Evolutionary conservation across 2,888 invertebrate species (phyloP).

Genomic region (Cynaeus angustus): DNA sequence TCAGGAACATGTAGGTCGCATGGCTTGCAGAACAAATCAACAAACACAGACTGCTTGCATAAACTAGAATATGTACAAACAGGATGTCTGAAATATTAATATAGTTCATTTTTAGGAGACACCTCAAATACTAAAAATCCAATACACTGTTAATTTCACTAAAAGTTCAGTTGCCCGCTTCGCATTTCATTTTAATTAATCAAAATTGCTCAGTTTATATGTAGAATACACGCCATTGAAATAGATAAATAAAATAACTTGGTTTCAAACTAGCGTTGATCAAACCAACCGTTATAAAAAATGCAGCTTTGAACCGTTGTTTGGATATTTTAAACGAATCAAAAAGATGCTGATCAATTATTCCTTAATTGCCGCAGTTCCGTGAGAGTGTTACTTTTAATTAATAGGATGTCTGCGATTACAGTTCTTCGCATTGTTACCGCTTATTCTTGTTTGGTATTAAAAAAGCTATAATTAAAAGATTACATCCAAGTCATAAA

Average conservation of each 20-base stretch:
- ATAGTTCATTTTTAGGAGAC: no score
- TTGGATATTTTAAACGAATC: background rate
- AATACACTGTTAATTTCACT: no score
- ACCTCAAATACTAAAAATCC: no score
- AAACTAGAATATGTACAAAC: background rate
- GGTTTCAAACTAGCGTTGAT: no score
- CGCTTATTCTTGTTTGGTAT: background rate
- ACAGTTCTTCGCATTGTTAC: conserved; percentile 10
- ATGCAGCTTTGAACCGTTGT: background rate
- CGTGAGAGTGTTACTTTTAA: conserved; percentile 12
- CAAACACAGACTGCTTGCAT: background rate
- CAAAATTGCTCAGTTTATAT: no score
- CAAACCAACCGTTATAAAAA: background rate
- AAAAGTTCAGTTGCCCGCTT: no score
- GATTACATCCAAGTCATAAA: conserved; percentile 4
- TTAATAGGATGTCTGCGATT: conserved; percentile 1
- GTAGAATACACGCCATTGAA: no score
- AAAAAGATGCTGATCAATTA: conserved; percentile 32
- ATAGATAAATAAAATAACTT: no score
- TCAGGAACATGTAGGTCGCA: conserved; percentile 1
- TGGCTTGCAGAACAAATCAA: conserved; percentile 1
- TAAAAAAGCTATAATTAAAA: conserved; percentile 12
- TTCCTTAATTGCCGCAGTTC: conserved; percentile 27
- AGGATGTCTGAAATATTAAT: background rate
- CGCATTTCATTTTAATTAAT: no score